phyloP scores from a whole-genome alignment of 2,797 vertebrate genomes.

The Mycteria americana region DNA sequence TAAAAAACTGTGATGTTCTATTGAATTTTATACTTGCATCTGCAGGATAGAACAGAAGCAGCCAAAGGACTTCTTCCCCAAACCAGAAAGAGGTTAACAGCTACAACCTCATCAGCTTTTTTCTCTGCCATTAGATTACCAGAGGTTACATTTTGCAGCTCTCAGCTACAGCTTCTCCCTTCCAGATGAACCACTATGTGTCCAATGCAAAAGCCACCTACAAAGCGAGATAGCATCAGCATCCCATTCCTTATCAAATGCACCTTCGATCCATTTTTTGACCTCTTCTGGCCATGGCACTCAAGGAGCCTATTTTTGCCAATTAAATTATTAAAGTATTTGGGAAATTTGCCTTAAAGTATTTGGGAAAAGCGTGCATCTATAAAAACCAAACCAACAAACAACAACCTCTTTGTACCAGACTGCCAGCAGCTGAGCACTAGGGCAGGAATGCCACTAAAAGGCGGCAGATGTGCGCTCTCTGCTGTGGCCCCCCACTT shows the following conservation, averaged over 20 bases:
- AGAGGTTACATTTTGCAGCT: neutral
- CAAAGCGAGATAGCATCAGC: neutral
- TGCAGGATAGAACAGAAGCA: neutral
- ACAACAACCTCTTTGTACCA: neutral
- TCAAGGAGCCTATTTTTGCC: neutral
- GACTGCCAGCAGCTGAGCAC: neutral
- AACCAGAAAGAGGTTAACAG: neutral
- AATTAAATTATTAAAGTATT: neutral
- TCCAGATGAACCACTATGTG: neutral
- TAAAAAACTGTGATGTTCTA: neutral
- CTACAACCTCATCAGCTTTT: neutral
- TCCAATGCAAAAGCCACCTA: neutral
- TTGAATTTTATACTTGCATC: constrained; percentile 3
- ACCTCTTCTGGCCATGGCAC: neutral
- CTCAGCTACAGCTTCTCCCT: neutral
- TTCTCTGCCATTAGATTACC: neutral
- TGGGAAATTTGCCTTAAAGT: neutral
- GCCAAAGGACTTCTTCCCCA: neutral
- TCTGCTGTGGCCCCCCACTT: neutral
- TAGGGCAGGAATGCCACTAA: neutral
- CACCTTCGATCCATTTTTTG: neutral
- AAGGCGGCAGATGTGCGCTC: neutral
- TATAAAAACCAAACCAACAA: neutral
- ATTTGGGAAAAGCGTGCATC: neutral
- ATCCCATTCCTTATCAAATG: neutral